These are phyloP conservation scores for Ispidina picta DNA, from an alignment of 2,797 vertebrate species.

Conservation along the genomic window DNA sequence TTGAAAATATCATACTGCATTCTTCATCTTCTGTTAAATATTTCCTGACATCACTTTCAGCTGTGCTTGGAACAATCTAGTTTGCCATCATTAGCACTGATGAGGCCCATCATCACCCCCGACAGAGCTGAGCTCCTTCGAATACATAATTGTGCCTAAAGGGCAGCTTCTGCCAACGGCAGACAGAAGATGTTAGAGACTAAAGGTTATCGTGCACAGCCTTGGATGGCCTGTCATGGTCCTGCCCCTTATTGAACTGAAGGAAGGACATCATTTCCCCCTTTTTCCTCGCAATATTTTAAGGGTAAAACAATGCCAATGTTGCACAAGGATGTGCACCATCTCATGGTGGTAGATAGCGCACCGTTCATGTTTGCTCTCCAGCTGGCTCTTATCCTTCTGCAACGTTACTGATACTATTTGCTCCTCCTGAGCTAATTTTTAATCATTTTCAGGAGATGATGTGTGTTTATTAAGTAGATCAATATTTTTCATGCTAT, in stretches of 20 bases:
- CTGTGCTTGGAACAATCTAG: conserved; percentile 6
- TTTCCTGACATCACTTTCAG: neutral
- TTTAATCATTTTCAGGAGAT: conserved; percentile 18
- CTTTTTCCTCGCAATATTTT: neutral
- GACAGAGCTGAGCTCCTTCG: neutral
- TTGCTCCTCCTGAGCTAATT: conserved; percentile 11
- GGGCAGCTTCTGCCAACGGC: neutral
- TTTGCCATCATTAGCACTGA: neutral
- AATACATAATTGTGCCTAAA: neutral
- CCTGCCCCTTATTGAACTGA: neutral
- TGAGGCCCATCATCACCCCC: neutral
- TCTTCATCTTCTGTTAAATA: neutral
- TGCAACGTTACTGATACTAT: neutral
- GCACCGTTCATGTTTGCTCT: neutral
- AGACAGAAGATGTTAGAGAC: neutral
- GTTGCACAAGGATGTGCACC: neutral
- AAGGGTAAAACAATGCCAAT: neutral
- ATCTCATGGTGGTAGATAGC: rapidly evolving
- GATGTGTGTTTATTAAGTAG: neutral
- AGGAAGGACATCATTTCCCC: neutral
- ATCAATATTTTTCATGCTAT: conserved; percentile 16
- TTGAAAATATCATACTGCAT: neutral
- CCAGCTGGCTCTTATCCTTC: neutral
- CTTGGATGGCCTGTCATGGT: neutral
- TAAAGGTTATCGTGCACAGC: neutral